Conservation (phyloP, 2,888 invertebrate species). For the Folsomia candida region DNA sequence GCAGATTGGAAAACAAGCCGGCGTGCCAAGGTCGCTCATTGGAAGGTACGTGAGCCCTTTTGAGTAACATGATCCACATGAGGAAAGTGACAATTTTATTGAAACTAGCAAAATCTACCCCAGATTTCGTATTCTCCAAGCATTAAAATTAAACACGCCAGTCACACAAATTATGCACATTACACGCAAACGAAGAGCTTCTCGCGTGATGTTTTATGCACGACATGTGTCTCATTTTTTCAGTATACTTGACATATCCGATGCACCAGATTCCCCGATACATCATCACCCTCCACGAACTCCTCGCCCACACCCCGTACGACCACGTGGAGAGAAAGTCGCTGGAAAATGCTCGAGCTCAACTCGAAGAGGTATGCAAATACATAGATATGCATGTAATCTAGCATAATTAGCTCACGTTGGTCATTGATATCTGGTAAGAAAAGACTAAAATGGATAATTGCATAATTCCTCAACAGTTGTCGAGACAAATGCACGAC, state of each 20-base stretch:
- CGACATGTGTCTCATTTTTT: too few species aligned
- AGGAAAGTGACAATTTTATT: too few species aligned
- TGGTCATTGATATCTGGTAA: conserved; percentile 49
- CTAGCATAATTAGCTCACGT: conserved; percentile 66
- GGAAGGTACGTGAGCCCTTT: conserved; percentile 56
- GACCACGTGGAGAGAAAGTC: conserved; percentile 87
- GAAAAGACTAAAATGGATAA: neutral
- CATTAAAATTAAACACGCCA: too few species aligned
- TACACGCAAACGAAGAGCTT: too few species aligned
- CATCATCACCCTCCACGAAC: conserved; percentile 84
- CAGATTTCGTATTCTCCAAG: too few species aligned
- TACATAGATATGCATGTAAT: conserved; percentile 67
- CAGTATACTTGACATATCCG: conserved; percentile 88
- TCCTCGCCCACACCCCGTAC: conserved; percentile 87
- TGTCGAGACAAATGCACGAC: conserved; percentile 31
- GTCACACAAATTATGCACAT: too few species aligned
- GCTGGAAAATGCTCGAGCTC: conserved; percentile 80
- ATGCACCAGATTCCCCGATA: conserved; percentile 93
- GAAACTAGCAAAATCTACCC: too few species aligned
- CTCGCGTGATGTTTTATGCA: too few species aligned
- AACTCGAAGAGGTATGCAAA: conserved; percentile 80
- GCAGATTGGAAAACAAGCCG: conserved; percentile 78
- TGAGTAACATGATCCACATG: neutral
- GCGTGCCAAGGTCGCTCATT: conserved; percentile 79
- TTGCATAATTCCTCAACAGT: neutral